phyloP scores from a whole-genome alignment of 2,113 vertebrate genomes.

The Pandion haliaetus region DNA sequence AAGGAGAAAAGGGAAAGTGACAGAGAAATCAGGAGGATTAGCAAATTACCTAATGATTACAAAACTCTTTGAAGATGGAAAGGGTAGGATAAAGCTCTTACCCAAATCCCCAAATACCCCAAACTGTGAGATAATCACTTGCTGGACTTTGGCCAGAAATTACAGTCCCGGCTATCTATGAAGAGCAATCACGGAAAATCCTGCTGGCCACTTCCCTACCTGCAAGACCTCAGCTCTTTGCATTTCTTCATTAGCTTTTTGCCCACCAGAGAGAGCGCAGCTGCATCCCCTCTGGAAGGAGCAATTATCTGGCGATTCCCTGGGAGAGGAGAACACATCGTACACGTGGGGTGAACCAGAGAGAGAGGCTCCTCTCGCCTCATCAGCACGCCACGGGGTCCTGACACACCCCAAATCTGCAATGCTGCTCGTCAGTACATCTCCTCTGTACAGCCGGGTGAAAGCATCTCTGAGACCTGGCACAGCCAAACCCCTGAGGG shows the following conservation, averaged over 20 bases:
- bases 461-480: not conserved
- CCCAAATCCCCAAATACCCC: not conserved
- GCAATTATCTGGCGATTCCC: not conserved
- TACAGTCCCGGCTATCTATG: not conserved
- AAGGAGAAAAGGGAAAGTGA: not conserved
- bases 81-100: not conserved
- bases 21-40: not conserved
- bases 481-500: not conserved
- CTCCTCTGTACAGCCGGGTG: not conserved
- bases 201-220: not conserved
- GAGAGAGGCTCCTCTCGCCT: not conserved
- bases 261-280: too few relatives aligned
- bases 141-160: not conserved
- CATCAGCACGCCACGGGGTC: not conserved
- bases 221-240: not conserved
- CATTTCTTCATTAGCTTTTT: not conserved
- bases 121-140: not conserved
- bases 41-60: not conserved
- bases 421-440: not conserved
- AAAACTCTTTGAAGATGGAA: not conserved
- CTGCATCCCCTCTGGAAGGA: not conserved
- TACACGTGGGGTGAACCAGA: accelerated
- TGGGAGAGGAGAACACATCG: not conserved
- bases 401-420: not conserved
- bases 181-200: not conserved